Percentiles rank a stretch among this genome's conserved stretches.
Evolutionary conservation across 2,797 vertebrate genomes (phyloP).

Genomic region (Scolopax rusticola): DNA sequence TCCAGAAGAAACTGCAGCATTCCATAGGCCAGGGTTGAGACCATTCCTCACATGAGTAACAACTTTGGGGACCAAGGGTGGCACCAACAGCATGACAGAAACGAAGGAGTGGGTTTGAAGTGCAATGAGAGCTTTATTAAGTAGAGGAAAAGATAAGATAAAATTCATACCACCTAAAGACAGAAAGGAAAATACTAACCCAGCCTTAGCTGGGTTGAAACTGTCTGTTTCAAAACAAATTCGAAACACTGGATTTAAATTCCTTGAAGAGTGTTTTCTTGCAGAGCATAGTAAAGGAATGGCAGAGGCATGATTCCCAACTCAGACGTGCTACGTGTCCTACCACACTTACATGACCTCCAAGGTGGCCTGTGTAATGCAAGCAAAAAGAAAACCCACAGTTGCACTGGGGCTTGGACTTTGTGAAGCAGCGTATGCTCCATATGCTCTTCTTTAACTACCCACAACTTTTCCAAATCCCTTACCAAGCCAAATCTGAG

Average conservation of each 20-base stretch:
- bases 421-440: neutral
- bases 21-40: neutral
- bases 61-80: neutral
- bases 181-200: neutral
- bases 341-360: neutral
- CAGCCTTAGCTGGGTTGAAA: neutral
- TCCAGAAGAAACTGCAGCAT: neutral
- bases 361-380: neutral
- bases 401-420: neutral
- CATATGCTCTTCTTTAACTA: neutral
- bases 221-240: neutral
- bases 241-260: neutral
- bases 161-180: neutral
- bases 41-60: neutral
- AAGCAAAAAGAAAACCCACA: neutral
- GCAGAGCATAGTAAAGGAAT: neutral
- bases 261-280: neutral
- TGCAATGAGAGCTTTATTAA: neutral
- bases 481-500: neutral
- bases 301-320: neutral
- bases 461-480: neutral
- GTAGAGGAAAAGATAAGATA: neutral
- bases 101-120: neutral
- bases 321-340: fast-evolving
- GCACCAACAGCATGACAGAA: neutral